Base-by-base conservation (phyloP, 1,140 invertebrate genomes). In the Drosophila lacertosa region DNA sequence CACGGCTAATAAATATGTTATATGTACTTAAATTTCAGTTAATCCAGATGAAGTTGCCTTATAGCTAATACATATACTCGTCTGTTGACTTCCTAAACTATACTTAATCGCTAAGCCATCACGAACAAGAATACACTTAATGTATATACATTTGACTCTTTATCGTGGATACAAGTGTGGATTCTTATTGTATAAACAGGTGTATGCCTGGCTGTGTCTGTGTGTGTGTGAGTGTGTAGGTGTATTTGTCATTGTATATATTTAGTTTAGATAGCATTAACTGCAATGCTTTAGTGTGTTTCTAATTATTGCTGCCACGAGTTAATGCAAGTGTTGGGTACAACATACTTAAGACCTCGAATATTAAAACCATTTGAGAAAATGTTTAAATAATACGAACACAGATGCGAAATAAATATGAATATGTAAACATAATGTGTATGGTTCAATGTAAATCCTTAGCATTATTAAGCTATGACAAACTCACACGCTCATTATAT, bases 221-320 rank as follows among this genome's bases (percentile, higher is more conserved):
- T 50, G 24, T 42, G 33, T 35, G 7, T 37, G 32, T 37, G 7
- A 60, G 57, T 60, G 26, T 50, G n/a, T 62, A 16, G 40, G 18
- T 24, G 9, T 40, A 13, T 48, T 3, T 63, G n/a, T 44, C 2
- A 22, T 26, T 66, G 74, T 77, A 74, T 53, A 42, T 60, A 63
- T 45, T 74, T 70, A 66, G 48, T 70, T 74, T 74, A 74, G 74
- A 74, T 77, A 65, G 9, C 7, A 29, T 51, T 55, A 50, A 35
- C 60, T 60, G 64, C 35, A 67, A 60, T 68, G 39, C 24, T 58
- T 48, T 24, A 65, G 7, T 10, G 11, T 37, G 11, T 39, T 7
- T 20, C 16, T 15, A 11, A 24, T 59, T 47, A 3, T 20, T 15
- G 9, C 4, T 44, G 9, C 26, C 7, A 9, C 15, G 13, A 18